phyloP scores from a whole-genome alignment of 2,113 vertebrate species.

The Strix aluco region DNA sequence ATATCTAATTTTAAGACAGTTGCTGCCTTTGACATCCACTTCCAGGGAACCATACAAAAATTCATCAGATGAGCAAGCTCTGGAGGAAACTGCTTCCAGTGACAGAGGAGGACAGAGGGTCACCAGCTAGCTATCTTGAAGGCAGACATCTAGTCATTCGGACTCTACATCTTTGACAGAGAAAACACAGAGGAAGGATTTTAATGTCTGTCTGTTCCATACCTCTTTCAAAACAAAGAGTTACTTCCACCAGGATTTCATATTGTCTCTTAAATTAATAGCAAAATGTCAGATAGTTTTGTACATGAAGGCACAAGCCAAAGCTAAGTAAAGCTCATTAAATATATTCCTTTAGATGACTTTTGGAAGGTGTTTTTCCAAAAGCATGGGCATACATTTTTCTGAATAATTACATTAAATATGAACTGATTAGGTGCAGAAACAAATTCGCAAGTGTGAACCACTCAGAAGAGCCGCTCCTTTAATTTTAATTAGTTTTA shows the following conservation, averaged over 20 bases:
- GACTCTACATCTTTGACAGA: background rate
- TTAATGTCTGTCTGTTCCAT: background rate
- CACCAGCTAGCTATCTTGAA: background rate
- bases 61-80: background rate
- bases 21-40: background rate
- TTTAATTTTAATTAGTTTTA: constrained; percentile 3
- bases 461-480: background rate
- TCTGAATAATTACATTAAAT: background rate
- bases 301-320: background rate
- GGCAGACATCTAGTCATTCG: background rate
- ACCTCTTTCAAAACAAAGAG: background rate
- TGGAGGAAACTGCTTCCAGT: background rate
- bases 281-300: background rate
- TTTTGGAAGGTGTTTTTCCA: background rate
- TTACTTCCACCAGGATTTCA: background rate
- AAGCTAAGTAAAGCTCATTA: background rate
- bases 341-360: background rate
- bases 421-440: background rate
- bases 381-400: background rate
- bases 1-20: background rate
- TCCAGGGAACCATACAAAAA: background rate
- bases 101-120: background rate
- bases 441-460: background rate
- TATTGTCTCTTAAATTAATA: background rate
- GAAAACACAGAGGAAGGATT: background rate